These are phyloP conservation scores for Drosophila busckii DNA, from an alignment of 1,140 invertebrate species.

Conservation along the genomic window DNA sequence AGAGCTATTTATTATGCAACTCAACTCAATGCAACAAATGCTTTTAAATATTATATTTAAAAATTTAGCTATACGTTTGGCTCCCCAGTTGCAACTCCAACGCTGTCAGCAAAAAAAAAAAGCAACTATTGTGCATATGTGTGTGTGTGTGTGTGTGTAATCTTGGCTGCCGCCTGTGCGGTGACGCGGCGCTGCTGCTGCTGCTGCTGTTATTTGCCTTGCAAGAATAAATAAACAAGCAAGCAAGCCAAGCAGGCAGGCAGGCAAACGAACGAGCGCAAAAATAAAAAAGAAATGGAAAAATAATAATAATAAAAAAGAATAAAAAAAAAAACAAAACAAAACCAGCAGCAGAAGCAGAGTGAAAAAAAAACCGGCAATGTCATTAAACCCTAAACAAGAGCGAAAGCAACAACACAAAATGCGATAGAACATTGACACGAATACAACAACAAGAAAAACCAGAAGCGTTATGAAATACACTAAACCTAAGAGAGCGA, in stretches of 20 bases:
- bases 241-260: constrained; percentile 17
- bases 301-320: constrained; percentile 12
- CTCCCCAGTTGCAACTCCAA: constrained; percentile 2
- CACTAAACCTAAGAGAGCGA: constrained; percentile 38
- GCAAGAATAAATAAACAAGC: constrained; percentile 73
- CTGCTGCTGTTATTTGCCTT: constrained; percentile 49
- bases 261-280: constrained; percentile 34
- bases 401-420: constrained; percentile 73
- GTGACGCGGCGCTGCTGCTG: constrained; percentile 11
- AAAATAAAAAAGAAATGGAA: constrained; percentile 26
- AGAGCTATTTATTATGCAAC: too few relatives aligned
- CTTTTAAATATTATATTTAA: too few relatives aligned
- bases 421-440: constrained; percentile 68
- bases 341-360: too few relatives aligned
- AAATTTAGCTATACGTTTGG: too few relatives aligned
- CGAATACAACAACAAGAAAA: constrained; percentile 68
- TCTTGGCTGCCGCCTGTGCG: constrained; percentile 18
- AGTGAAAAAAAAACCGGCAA: constrained; percentile 61
- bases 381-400: constrained; percentile 78
- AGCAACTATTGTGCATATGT: constrained; percentile 1
- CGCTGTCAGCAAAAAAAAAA: constrained; percentile 7
- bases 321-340: constrained; percentile 36
- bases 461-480: constrained; percentile 76
- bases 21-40: too few relatives aligned
- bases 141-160: constrained; percentile 14